Conservation (phyloP, 2,113 vertebrate genomes). For the Silurus glanis region DNA sequence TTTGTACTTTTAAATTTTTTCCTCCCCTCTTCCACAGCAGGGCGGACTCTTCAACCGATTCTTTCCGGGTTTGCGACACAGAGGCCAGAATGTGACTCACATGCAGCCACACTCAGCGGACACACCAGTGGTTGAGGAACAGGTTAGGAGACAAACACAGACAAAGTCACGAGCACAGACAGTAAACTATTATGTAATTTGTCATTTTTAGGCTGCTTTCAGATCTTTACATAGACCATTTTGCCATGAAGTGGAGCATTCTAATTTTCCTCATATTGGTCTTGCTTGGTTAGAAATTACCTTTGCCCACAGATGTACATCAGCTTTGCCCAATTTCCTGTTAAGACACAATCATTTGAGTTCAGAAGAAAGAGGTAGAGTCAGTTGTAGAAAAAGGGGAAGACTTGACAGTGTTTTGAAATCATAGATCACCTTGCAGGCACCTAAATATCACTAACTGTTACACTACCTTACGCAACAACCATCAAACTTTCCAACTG, state of each 20-base stretch:
- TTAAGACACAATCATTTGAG: background rate
- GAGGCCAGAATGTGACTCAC: constrained; percentile 72
- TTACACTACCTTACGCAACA: background rate
- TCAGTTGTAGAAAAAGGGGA: background rate
- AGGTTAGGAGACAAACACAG: constrained; percentile 71
- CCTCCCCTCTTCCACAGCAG: constrained; percentile 58
- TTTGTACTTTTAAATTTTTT: background rate
- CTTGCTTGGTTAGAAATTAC: background rate
- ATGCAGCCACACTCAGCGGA: constrained; percentile 61
- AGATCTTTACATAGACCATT: background rate
- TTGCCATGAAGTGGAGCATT: background rate
- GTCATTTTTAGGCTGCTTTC: background rate
- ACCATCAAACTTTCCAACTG: too few relatives aligned
- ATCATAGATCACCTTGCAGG: background rate
- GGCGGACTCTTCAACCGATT: constrained; percentile 85
- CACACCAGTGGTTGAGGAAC: constrained; percentile 83
- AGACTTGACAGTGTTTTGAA: background rate
- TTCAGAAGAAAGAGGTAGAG: background rate
- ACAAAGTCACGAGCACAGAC: background rate
- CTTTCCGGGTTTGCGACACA: constrained; percentile 83
- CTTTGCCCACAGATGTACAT: background rate
- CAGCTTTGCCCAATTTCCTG: background rate
- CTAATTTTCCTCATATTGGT: background rate
- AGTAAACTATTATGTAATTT: too few relatives aligned
- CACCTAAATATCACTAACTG: background rate